Evolutionary conservation across 2,797 vertebrate genomes (phyloP), one percentile per base, ranked within the genome.

Genomic region (Heteromormyrus szaboi): DNA sequence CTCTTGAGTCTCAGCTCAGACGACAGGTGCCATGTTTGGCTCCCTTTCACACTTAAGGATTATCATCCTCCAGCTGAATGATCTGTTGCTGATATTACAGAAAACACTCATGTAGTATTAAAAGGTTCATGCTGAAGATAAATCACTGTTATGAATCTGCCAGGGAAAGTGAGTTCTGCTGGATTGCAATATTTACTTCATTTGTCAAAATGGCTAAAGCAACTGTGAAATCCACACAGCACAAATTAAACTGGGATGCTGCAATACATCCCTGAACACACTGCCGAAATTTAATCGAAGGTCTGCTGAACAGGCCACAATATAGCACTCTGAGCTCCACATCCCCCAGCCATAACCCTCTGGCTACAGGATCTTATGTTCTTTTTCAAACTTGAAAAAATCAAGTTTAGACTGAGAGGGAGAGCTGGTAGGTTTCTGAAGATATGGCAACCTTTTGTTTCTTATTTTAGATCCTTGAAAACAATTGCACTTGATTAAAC

Each of bases 131-230:
- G 37, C 33, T 41, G 17, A 37, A 95, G 95, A 96, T 96, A 96
- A 96, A 97, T 97, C 96, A 97, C 79, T 88, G 87, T 88, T 88
- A 88, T 87, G 89, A 90, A 85, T 94, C 17, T 86, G 94, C 94
- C 93, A 89, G 93, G 92, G 94, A 95, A 94, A 95, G 95, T 95
- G 95, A 95, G 92, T 96, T 96, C 94, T 94, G 95, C 96, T 96
- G 95, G 91, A 90, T 91, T 90, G 92, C 95, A 96, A 96, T 96
- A 93, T 94, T 90, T 93, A 94, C 94, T 95, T 96, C 95, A 96
- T 96, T 96, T 94, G 96, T 96, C 96, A 96, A 92, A 96, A 94
- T 91, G 92, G 95, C 96, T 96, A 96, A 91, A 94, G 93, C 88
- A 94, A 95, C 93, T 94, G 89, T 87, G 91, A 5, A 90, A 90